These are phyloP conservation scores for Botia kubotai DNA, from an alignment of 2,797 vertebrate species.

Conservation along the genomic window DNA sequence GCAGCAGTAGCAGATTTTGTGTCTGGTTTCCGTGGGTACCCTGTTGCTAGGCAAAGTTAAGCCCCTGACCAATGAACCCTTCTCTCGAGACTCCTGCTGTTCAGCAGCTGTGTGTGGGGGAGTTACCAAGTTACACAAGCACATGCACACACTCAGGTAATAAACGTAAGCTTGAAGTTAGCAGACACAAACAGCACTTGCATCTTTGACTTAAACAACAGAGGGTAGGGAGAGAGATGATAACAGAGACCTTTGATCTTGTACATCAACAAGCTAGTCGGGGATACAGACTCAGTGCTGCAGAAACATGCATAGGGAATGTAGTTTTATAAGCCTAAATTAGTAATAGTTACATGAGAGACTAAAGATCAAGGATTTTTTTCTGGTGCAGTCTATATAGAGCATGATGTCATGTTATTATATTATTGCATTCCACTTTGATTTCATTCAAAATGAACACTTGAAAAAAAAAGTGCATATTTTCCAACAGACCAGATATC, in stretches of 20 bases:
- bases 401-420: constrained; percentile 18
- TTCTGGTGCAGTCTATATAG: not conserved
- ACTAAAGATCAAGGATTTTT: not conserved
- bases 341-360: not conserved
- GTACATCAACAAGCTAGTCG: constrained; percentile 9
- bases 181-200: constrained; percentile 6
- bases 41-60: constrained; percentile 84
- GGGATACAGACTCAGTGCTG: not conserved
- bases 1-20: constrained; percentile 71
- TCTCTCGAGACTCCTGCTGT: constrained; percentile 75
- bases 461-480: not conserved
- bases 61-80: constrained; percentile 78
- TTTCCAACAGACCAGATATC: too few relatives aligned
- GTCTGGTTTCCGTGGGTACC: constrained; percentile 77
- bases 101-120: constrained; percentile 71
- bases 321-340: too few relatives aligned
- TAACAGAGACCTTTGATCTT: constrained; percentile 18
- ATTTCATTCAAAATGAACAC: not conserved
- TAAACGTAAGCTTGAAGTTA: constrained; percentile 31
- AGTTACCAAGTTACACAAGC: constrained; percentile 29
- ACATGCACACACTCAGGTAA: constrained; percentile 30
- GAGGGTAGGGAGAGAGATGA: not conserved
- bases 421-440: constrained; percentile 4
- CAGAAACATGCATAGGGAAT: not conserved
- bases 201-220: constrained; percentile 14